phyloP scores from a whole-genome alignment of 2,888 invertebrate genomes.

The Harpalus rufipes region DNA sequence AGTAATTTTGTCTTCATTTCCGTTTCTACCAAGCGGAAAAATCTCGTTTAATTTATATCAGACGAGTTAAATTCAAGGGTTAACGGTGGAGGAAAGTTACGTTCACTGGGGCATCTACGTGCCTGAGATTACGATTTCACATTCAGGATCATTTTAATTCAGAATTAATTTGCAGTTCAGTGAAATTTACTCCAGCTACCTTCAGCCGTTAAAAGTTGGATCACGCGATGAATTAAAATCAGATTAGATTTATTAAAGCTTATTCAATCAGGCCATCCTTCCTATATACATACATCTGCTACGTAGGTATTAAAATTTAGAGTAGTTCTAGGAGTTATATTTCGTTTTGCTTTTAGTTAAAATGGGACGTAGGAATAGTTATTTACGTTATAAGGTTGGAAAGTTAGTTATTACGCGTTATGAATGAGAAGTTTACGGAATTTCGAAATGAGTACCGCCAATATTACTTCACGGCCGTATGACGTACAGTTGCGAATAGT shows the following conservation, averaged over 20 bases:
- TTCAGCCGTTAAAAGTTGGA: conserved; percentile 22
- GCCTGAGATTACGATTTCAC: conserved; percentile 47
- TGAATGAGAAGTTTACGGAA: no score
- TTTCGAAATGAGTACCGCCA: no score
- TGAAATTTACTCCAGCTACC: conserved; percentile 30
- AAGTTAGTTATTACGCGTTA: no score
- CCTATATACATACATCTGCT: not conserved
- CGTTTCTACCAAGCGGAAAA: conserved; percentile 19
- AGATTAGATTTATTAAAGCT: conserved; percentile 39
- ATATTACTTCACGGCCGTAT: no score
- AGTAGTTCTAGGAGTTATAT: no score
- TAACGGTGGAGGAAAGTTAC: conserved; percentile 39
- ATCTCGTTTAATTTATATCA: conserved; percentile 40
- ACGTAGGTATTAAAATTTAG: not conserved
- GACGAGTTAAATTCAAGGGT: conserved; percentile 21
- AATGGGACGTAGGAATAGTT: no score
- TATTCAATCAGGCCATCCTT: conserved; percentile 9
- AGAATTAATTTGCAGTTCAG: conserved; percentile 51
- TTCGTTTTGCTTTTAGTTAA: no score
- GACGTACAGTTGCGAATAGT: no score
- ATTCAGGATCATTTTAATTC: conserved; percentile 57
- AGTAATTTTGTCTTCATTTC: conserved; percentile 45
- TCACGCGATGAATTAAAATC: conserved; percentile 23
- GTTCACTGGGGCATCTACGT: conserved; percentile 29
- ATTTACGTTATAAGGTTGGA: no score